Conservation (phyloP, 2,797 vertebrate genomes). For the Leptatherina wallacei region DNA sequence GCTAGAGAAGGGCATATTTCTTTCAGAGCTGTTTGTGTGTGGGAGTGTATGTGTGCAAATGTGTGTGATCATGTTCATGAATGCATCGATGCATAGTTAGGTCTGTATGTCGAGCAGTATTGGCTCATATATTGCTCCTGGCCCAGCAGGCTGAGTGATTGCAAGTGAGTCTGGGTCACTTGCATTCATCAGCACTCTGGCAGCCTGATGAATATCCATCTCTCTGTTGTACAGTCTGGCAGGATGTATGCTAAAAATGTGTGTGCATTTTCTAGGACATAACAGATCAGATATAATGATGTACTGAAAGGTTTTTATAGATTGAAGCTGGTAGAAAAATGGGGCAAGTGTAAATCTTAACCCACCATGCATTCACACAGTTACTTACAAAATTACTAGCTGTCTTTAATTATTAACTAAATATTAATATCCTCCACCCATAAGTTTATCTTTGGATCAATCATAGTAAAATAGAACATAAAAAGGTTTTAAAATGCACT, state of each 20-base stretch:
- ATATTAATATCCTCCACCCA: not conserved
- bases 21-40: constrained; percentile 32
- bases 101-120: constrained; percentile 57
- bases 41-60: constrained; percentile 1
- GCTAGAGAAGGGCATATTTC: constrained; percentile 61
- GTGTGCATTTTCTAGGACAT: constrained; percentile 34
- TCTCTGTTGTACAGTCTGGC: constrained; percentile 53
- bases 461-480: not conserved
- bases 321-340: constrained; percentile 20
- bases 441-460: not conserved
- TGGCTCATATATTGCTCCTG: constrained; percentile 60
- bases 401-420: constrained; percentile 3
- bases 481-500: not conserved
- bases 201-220: constrained; percentile 64
- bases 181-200: constrained; percentile 37
- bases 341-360: constrained; percentile 8
- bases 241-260: constrained; percentile 51
- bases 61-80: constrained; percentile 54
- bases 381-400: not conserved
- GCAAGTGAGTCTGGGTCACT: constrained; percentile 60
- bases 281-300: constrained; percentile 31
- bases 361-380: not conserved
- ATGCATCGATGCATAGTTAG: constrained; percentile 53
- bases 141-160: constrained; percentile 67
- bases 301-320: constrained; percentile 27